phyloP scores from a whole-genome alignment of 2,113 vertebrate species.

The Cinclus cinclus region DNA sequence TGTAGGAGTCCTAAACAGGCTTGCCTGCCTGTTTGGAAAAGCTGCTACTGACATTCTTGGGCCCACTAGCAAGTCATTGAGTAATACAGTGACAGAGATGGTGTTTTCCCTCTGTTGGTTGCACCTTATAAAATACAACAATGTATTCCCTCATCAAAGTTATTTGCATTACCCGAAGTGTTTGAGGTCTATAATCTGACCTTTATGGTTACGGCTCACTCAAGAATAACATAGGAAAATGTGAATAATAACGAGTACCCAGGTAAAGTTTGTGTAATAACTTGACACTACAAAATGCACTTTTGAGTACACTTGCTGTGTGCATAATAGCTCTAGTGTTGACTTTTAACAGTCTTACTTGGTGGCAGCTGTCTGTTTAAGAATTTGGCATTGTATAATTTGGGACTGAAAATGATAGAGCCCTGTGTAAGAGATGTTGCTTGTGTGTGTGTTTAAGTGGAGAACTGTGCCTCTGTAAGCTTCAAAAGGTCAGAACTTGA shows the following conservation, averaged over 20 bases:
- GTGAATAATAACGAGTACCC: not conserved
- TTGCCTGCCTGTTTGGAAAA: not conserved
- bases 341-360: not conserved
- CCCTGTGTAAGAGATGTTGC: not conserved
- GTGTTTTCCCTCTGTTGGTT: not conserved
- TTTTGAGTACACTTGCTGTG: not conserved
- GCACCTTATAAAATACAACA: not conserved
- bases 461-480: not conserved
- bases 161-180: not conserved
- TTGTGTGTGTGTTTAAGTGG: not conserved
- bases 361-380: not conserved
- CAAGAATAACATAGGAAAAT: not conserved
- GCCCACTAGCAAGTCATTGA: not conserved
- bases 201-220: not conserved
- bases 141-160: not conserved
- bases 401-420: not conserved
- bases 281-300: not conserved
- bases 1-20: not conserved
- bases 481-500: constrained; percentile 43
- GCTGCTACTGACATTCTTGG: not conserved
- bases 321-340: not conserved
- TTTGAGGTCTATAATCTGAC: not conserved
- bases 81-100: not conserved
- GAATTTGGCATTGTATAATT: not conserved
- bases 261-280: not conserved